A percentile compares a stretch with the other conserved stretches of the same genome.
Evolutionary conservation across 2,888 invertebrate genomes (phyloP).

Genomic region (Diogma glabrata): DNA sequence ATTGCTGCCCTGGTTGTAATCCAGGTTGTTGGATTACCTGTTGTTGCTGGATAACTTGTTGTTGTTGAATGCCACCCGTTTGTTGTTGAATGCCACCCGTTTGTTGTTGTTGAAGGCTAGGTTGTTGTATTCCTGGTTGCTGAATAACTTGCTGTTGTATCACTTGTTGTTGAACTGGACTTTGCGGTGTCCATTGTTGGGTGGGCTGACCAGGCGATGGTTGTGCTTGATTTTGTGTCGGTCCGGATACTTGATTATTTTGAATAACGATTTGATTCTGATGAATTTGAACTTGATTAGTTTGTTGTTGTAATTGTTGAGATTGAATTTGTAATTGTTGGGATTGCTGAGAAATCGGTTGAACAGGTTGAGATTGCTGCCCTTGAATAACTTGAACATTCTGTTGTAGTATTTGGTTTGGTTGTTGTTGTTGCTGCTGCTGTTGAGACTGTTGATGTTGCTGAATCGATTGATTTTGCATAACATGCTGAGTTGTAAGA

Average conservation of each 20-base stretch:
- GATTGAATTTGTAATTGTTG: constrained; percentile 23
- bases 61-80: constrained; percentile 32
- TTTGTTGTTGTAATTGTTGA: constrained; percentile 24
- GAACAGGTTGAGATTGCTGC: constrained; percentile 41
- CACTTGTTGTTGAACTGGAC: constrained; percentile 12
- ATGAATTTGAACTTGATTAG: constrained; percentile 15
- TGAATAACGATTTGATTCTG: constrained; percentile 17
- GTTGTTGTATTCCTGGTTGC: constrained; percentile 3
- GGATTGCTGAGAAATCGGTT: constrained; percentile 31
- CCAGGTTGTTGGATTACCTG: constrained; percentile 27
- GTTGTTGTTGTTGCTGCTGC: constrained; percentile 20
- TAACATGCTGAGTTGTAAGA: no score
- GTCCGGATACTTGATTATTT: constrained; percentile 16
- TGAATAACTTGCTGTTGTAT: constrained; percentile 17
- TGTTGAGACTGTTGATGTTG: constrained; percentile 26
- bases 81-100: constrained; percentile 43
- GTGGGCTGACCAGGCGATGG: constrained; percentile 21
- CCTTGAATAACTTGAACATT: constrained; percentile 44
- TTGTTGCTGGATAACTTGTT: constrained; percentile 36
- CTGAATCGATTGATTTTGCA: constrained; percentile 16
- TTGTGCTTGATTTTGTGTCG: constrained; percentile 24
- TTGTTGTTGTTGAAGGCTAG: constrained; percentile 39
- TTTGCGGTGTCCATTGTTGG: constrained; percentile 20
- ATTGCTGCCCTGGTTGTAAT: constrained; percentile 19
- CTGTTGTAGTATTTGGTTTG: constrained; percentile 29